Conservation (phyloP, 2,888 invertebrate genomes). For the Lordiphosa fenestrarum region DNA sequence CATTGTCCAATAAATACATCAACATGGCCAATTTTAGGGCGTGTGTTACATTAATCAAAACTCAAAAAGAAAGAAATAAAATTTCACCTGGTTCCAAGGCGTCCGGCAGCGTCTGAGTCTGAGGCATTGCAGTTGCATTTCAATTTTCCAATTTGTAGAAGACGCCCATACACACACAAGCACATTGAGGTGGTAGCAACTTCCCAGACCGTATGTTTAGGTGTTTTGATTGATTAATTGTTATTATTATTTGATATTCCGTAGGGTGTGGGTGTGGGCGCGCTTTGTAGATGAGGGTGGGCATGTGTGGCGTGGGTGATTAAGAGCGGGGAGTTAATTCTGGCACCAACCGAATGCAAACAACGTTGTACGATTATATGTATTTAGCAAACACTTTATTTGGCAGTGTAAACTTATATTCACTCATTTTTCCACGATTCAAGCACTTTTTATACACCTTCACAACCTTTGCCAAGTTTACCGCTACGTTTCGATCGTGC, state of each 20-base stretch:
- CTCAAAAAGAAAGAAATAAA: conserved; percentile 15
- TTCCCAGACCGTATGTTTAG: not conserved
- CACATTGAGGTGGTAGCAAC: not conserved
- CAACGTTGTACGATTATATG: too few relatives aligned
- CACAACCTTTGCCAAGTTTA: too few relatives aligned
- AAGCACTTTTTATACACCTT: too few relatives aligned
- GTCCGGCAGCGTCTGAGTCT: conserved; percentile 1
- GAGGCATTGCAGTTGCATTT: conserved; percentile 43
- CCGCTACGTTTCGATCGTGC: too few relatives aligned
- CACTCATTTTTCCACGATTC: too few relatives aligned
- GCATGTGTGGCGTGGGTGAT: too few relatives aligned
- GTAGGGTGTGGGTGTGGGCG: conserved; percentile 17
- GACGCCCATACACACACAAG: conserved; percentile 24
- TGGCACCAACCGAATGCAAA: too few relatives aligned
- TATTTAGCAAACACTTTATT: too few relatives aligned
- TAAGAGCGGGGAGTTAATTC: too few relatives aligned
- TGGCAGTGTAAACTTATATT: too few relatives aligned
- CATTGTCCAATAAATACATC: conserved; percentile 44
- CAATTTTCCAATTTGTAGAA: conserved; percentile 30
- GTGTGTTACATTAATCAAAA: conserved; percentile 53
- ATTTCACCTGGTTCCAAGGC: conserved; percentile 27
- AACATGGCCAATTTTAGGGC: conserved; percentile 45
- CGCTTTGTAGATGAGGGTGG: not conserved
- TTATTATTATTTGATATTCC: conserved; percentile 33
- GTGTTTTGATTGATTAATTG: conserved; percentile 28